phyloP scores from a whole-genome alignment of 2,888 invertebrate genomes.

The Synanthedon tipuliformis region DNA sequence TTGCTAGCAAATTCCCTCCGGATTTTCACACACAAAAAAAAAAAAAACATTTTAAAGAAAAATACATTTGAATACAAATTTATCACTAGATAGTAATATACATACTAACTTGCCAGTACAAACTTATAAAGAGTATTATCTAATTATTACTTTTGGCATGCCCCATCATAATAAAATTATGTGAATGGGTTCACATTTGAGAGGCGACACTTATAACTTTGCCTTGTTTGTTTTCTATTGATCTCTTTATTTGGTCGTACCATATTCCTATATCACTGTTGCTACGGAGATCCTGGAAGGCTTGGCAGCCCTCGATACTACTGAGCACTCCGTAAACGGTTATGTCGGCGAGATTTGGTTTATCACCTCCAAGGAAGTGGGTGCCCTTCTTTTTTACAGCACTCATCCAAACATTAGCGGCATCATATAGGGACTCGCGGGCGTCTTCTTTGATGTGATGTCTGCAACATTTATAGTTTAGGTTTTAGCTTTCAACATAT shows the following conservation, averaged over 20 bases:
- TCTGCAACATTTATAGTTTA: conserved; percentile 42
- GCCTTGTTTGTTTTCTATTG: conserved; percentile 72
- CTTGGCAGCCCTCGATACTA: conserved; percentile 93
- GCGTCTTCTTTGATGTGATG: conserved; percentile 90
- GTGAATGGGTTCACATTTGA: background rate
- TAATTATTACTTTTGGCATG: too few relatives aligned
- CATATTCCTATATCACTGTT: conserved; percentile 82
- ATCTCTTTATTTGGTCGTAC: conserved; percentile 81
- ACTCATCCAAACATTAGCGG: conserved; percentile 82
- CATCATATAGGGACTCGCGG: conserved; percentile 88
- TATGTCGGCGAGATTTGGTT: conserved; percentile 93
- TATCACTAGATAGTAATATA: too few relatives aligned
- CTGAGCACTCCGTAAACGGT: conserved; percentile 90
- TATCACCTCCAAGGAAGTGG: conserved; percentile 86
- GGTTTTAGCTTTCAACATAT: too few relatives aligned
- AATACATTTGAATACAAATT: too few relatives aligned
- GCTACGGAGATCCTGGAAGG: conserved; percentile 83
- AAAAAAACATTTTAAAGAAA: too few relatives aligned
- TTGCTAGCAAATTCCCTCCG: too few relatives aligned
- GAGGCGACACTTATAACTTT: conserved; percentile 22
- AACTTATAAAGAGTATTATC: too few relatives aligned
- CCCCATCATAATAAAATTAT: too few relatives aligned
- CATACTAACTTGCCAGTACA: too few relatives aligned
- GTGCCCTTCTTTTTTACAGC: conserved; percentile 77
- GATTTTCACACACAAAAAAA: too few relatives aligned